Evolutionary conservation across 2,888 invertebrate species (phyloP).

Genomic region (Drosophila tanythrix): DNA sequence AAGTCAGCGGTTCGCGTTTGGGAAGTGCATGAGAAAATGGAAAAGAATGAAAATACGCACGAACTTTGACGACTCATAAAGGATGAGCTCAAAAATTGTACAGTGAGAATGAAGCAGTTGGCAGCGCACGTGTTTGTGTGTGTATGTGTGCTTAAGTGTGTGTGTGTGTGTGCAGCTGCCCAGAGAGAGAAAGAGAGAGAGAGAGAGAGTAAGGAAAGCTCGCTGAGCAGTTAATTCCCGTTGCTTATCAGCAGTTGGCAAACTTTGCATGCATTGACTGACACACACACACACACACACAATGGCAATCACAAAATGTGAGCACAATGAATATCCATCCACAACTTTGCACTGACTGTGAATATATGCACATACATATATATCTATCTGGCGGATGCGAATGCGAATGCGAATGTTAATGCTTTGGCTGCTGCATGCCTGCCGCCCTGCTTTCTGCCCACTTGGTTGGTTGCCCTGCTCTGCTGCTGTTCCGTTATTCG

Average conservation of each 20-base stretch:
- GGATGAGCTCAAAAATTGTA: slow-evolving; percentile 43
- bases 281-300: slow-evolving; percentile 25
- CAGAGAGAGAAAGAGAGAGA: neutral
- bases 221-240: slow-evolving; percentile 63
- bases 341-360: slow-evolving; percentile 43
- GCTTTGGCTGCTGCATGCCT: slow-evolving; percentile 17
- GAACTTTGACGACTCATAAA: slow-evolving; percentile 47
- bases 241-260: slow-evolving; percentile 73
- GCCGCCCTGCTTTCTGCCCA: neutral
- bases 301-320: slow-evolving; percentile 49
- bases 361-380: neutral
- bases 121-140: neutral
- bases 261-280: slow-evolving; percentile 74
- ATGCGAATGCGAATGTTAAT: slow-evolving; percentile 9
- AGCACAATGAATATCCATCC: slow-evolving; percentile 63
- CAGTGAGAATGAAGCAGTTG: slow-evolving; percentile 41
- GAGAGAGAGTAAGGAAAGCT: slow-evolving; percentile 25
- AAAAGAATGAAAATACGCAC: slow-evolving; percentile 12
- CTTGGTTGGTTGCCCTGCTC: neutral
- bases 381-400: slow-evolving; percentile 43
- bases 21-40: slow-evolving; percentile 21
- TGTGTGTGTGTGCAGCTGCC: slow-evolving; percentile 21
- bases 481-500: neutral
- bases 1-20: slow-evolving; percentile 40
- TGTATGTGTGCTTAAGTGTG: neutral